A percentile compares a stretch with the other conserved stretches of the same genome.
These are phyloP conservation scores for Pardosa pseudoannulata DNA, from an alignment of 2,888 invertebrate species.

Conservation along the genomic window DNA sequence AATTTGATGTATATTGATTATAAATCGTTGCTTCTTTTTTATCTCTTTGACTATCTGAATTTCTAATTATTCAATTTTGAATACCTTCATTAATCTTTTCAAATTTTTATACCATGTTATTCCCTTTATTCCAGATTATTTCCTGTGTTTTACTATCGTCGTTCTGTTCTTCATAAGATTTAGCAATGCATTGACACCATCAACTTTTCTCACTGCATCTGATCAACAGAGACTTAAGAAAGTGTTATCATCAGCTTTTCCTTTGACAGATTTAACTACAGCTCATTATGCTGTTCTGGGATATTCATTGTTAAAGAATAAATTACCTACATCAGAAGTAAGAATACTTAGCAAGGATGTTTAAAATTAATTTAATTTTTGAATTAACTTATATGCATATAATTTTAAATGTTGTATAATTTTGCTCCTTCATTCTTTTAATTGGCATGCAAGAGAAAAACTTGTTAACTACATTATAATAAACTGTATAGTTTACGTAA, in stretches of 20 bases:
- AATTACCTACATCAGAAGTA: conserved; percentile 79
- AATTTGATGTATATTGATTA: no score
- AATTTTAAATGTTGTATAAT: no score
- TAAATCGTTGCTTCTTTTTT: background rate
- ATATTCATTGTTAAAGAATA: conserved; percentile 83
- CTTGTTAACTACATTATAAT: no score
- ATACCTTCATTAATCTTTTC: no score
- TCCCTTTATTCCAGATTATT: conserved; percentile 5
- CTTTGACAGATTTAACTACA: conserved; percentile 78
- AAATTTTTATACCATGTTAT: background rate
- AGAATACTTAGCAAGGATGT: no score
- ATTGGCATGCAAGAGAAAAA: no score
- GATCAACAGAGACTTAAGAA: conserved; percentile 77
- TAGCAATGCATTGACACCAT: conserved; percentile 45
- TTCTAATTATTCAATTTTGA: no score
- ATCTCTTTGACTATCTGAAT: no score
- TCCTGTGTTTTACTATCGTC: background rate
- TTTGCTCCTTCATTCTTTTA: no score
- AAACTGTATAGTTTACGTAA: no score
- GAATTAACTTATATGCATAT: no score
- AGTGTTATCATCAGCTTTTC: conserved; percentile 77
- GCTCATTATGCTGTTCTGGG: conserved; percentile 87
- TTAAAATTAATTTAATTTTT: no score
- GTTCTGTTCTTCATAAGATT: background rate
- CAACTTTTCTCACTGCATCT: conserved; percentile 76